These are phyloP conservation scores for Actias luna DNA, from an alignment of 2,888 invertebrate species.

Conservation along the genomic window DNA sequence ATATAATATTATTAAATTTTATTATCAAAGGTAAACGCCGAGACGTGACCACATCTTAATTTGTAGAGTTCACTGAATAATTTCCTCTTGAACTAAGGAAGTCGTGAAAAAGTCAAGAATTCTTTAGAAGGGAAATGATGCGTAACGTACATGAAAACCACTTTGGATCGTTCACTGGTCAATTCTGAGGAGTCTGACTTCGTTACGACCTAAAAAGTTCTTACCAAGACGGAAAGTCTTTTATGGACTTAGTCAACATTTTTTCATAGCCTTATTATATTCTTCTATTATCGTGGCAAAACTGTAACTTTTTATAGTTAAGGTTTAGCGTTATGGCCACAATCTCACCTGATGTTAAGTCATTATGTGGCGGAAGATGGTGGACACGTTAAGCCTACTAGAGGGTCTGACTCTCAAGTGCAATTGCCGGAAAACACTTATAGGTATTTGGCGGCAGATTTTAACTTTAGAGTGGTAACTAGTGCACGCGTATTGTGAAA, in stretches of 20 bases:
- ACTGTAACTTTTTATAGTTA: too few relatives aligned
- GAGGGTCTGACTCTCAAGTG: too few relatives aligned
- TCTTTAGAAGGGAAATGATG: constrained; percentile 11
- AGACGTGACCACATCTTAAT: constrained; percentile 1
- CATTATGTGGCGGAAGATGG: too few relatives aligned
- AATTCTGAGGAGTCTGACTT: not conserved
- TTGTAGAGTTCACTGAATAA: constrained; percentile 10
- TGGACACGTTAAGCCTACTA: too few relatives aligned
- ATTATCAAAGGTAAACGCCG: not conserved
- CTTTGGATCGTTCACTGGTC: constrained; percentile 5
- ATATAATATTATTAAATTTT: not conserved
- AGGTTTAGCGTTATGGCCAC: too few relatives aligned
- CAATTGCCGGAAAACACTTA: too few relatives aligned
- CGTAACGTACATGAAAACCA: constrained; percentile 3
- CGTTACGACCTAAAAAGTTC: not conserved
- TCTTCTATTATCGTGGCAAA: too few relatives aligned
- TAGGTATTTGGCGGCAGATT: too few relatives aligned
- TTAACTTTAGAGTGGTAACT: too few relatives aligned
- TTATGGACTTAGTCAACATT: not conserved
- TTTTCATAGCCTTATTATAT: not conserved
- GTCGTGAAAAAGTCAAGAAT: constrained; percentile 8
- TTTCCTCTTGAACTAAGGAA: not conserved
- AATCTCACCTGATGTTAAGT: too few relatives aligned
- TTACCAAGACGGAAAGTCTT: not conserved
- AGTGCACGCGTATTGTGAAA: too few relatives aligned